Evolutionary conservation across 1,140 invertebrate genomes (phyloP), one percentile per base, ranked within the genome.

Genomic region (Megathymus violae): DNA sequence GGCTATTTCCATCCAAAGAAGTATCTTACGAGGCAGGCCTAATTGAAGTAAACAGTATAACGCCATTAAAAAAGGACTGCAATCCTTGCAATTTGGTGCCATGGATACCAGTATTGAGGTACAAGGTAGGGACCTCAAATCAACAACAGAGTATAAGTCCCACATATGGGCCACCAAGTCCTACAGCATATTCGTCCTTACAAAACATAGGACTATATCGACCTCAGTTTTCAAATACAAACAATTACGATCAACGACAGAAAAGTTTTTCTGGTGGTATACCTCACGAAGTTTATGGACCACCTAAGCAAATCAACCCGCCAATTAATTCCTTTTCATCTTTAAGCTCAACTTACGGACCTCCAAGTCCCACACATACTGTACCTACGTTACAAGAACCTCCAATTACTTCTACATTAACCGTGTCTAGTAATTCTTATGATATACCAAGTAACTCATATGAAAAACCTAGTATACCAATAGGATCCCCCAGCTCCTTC

Each of bases 1-100:
- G 91, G 91, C 71, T 92, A 6, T 91, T 92, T 59, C 78, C 90
- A 4, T 86, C 86, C 0, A 74, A 85, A 64, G 79, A 88, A 66
- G 79, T 62, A 1, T 67, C 71, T 44, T 68, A 81, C 44, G 80
- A 78, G 22, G 22, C 67, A 50, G 38, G 64, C 25, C n/a, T 66
- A n/a, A 71, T 56, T 51, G 73, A 66, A 59, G 77, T 50, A 51
- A 76, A 76, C 51, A 78, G 81, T 74, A 22, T 88, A 71, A 64
- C 81, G 59, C 72, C 82, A 66, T 58, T 80, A 46, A 91, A 90
- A 38, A 92, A 91, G 73, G 89, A 92, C 54, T 96, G 95, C 71
- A 94, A 95, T 76, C 92, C 94, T 50, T 97, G 96, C 74, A 96
- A 96, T 82, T 93, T 93, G 68, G 92, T 94, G 64, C 95, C 96